Evolutionary conservation across 2,113 vertebrate genomes (phyloP).

Genomic region (Dendropsophus ebraccatus): DNA sequence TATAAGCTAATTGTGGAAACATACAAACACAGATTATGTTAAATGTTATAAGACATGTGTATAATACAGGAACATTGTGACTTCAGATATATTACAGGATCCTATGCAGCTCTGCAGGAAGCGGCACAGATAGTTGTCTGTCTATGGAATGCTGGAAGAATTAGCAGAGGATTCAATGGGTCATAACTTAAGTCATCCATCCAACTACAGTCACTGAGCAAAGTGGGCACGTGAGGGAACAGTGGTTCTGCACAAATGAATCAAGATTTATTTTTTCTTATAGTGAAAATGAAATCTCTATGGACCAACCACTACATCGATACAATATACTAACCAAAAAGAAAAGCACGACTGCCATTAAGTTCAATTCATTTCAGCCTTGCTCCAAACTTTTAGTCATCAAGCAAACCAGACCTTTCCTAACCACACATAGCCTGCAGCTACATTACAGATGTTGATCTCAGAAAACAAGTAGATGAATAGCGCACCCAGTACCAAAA

Average conservation of each 20-base stretch:
- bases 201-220: not conserved
- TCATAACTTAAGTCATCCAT: not conserved
- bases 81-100: not conserved
- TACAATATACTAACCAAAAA: not conserved
- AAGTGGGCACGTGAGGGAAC: not conserved
- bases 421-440: slow-evolving; percentile 29
- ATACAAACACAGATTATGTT: not conserved
- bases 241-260: not conserved
- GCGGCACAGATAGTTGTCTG: not conserved
- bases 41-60: not conserved
- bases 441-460: slow-evolving; percentile 33
- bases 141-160: not conserved
- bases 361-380: not conserved
- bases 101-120: not conserved
- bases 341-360: not conserved
- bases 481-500: slow-evolving; percentile 9
- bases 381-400: not conserved
- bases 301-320: not conserved
- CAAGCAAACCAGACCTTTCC: slow-evolving; percentile 10
- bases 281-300: not conserved
- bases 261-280: not conserved
- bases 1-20: not conserved
- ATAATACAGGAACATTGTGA: not conserved
- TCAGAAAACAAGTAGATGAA: slow-evolving; percentile 6
- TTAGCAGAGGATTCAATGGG: slow-evolving; percentile 3